These are phyloP conservation scores for Nothobranchius kuhntae DNA, from an alignment of 2,113 vertebrate genomes.

Conservation along the genomic window DNA sequence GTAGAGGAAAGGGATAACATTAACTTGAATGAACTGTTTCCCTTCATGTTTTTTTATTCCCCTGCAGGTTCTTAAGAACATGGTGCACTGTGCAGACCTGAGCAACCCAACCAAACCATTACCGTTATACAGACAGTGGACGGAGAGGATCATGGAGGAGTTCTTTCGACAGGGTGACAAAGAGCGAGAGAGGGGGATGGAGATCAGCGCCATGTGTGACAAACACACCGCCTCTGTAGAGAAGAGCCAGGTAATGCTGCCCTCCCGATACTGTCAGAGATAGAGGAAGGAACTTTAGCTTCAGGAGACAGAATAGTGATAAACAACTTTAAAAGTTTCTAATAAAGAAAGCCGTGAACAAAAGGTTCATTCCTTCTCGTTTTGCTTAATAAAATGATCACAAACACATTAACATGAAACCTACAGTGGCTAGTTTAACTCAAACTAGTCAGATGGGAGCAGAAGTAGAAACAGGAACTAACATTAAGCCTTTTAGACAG, in stretches of 20 bases:
- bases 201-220: slow-evolving; percentile 93
- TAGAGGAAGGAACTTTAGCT: not conserved
- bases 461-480: too few relatives aligned
- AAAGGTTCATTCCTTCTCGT: too few relatives aligned
- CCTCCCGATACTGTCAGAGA: not conserved
- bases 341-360: not conserved
- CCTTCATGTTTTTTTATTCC: not conserved
- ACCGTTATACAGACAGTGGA: slow-evolving; percentile 87
- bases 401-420: too few relatives aligned
- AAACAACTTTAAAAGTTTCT: too few relatives aligned
- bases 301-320: not conserved
- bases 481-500: too few relatives aligned
- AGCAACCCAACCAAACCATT: slow-evolving; percentile 90
- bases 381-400: too few relatives aligned
- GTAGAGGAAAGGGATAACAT: not conserved
- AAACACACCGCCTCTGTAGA: slow-evolving; percentile 89
- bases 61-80: slow-evolving; percentile 87
- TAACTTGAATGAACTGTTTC: not conserved
- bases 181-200: slow-evolving; percentile 87
- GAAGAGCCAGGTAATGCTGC: slow-evolving; percentile 84
- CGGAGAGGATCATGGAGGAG: slow-evolving; percentile 88
- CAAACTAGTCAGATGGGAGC: too few relatives aligned
- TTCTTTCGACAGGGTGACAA: slow-evolving; percentile 88
- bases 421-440: too few relatives aligned
- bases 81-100: slow-evolving; percentile 91